phyloP scores from a whole-genome alignment of 2,113 vertebrate genomes.

The Etia nguti region DNA sequence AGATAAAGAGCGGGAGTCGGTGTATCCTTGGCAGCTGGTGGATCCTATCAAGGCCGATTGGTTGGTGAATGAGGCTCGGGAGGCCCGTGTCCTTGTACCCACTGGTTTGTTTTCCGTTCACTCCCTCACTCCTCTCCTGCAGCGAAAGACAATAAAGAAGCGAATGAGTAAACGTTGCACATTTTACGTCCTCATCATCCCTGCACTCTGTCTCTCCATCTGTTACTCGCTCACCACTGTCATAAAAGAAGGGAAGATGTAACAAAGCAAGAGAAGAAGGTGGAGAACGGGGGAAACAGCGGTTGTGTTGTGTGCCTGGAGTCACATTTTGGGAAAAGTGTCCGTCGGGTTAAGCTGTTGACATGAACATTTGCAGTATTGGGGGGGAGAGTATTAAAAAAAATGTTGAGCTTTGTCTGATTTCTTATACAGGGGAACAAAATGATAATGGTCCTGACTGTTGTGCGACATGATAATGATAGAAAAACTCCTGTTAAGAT shows the following conservation, averaged over 20 bases:
- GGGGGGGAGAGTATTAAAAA: neutral
- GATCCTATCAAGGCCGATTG: conserved; percentile 79
- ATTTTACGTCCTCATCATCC: conserved; percentile 87
- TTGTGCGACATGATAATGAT: neutral
- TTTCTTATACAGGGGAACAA: neutral
- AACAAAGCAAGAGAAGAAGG: neutral
- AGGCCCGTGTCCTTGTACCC: conserved; percentile 86
- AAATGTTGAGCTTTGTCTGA: neutral
- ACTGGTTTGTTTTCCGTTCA: conserved; percentile 77
- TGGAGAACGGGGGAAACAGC: neutral
- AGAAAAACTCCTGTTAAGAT: neutral
- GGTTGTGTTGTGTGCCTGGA: neutral
- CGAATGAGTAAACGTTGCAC: conserved; percentile 72
- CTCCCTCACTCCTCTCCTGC: conserved; percentile 69
- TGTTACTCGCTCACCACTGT: conserved; percentile 68
- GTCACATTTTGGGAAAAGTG: conserved; percentile 7
- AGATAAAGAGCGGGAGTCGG: conserved; percentile 58
- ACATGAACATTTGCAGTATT: neutral
- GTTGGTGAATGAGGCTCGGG: conserved; percentile 81
- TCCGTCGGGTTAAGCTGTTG: neutral
- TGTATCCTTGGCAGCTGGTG: conserved; percentile 84
- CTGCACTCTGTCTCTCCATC: conserved; percentile 64
- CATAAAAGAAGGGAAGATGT: conserved; percentile 13
- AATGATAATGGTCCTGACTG: neutral
- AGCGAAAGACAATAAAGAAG: conserved; percentile 76